Base-by-base conservation (phyloP, 2,797 vertebrate species). In the Pangasius mekongensis region DNA sequence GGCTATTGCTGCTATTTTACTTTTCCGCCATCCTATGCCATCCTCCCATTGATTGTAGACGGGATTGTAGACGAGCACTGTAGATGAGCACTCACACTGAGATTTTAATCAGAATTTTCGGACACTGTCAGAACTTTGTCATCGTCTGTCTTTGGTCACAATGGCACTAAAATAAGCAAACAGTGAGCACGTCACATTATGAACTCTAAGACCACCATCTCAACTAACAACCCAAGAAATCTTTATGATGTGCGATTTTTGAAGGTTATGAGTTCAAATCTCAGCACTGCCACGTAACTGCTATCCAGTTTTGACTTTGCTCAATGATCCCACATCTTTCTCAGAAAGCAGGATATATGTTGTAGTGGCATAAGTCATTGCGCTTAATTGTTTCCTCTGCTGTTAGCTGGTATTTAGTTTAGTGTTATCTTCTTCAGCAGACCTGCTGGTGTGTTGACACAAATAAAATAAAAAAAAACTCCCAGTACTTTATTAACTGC, bases 331-430 rank as follows among this genome's bases (percentile, higher is more conserved):
- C 10, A 54, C 11, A 43, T 86, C 47, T 36, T 52, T 78, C 74
- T 78, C 20, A 43, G 33, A 52, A 27, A 27, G 30, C 22, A 84
- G 78, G 62, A 86, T 87, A 89, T 73, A 84, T 60, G 84, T 67
- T 86, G 84, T 83, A 36, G 30, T 24, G 81, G 73, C 84, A 30
- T 74, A 36, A 62, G 10, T 62, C 54, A 58, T 66, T 89, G 69
- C 8, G 67, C 86, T 89, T 89, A 89, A 91, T 91, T 69, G 54
- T 60, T 80, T 87, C 84, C 66, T 47, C 49, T 78, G 64, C 74
- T 62, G 66, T 89, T 86, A 91, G 86, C 85, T 76, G 33, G 64
- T 56, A 66, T 85, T 71, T 86, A 80, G 78, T 91, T 89, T 78
- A 89, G 54, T 87, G 54, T 86, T 83, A 80, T 89, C 69, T 52